These are phyloP conservation scores for Bembecia ichneumoniformis DNA, from an alignment of 2,888 invertebrate species.

Conservation along the genomic window DNA sequence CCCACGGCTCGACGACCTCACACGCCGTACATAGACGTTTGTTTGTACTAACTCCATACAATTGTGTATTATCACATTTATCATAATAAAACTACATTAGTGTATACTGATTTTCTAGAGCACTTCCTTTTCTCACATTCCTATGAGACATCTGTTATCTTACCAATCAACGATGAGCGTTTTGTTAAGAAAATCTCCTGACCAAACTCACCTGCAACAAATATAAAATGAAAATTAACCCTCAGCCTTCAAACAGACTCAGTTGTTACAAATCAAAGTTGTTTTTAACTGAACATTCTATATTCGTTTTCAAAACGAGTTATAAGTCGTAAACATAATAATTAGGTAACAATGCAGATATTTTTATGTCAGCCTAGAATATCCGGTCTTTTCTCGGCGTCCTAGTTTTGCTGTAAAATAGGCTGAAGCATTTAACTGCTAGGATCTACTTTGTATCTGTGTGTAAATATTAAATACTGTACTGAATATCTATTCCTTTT, in stretches of 20 bases:
- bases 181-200: constrained; percentile 2
- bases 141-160: background rate
- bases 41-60: constrained; percentile 6
- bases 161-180: constrained; percentile 5
- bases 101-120: too few species aligned
- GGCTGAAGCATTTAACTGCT: too few species aligned
- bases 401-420: too few species aligned
- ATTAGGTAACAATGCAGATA: background rate
- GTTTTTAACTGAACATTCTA: too few species aligned
- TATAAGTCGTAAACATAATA: background rate
- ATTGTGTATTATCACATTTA: too few species aligned
- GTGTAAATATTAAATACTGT: too few species aligned
- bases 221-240: constrained; percentile 27
- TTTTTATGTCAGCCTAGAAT: background rate
- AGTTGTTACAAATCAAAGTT: too few species aligned
- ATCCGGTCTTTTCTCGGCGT: background rate
- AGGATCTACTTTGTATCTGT: too few species aligned
- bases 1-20: constrained; percentile 25
- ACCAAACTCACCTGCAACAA: constrained; percentile 37
- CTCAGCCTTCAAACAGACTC: constrained; percentile 1
- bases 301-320: too few species aligned
- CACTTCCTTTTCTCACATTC: too few species aligned
- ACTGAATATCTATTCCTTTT: too few species aligned
- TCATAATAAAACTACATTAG: too few species aligned
- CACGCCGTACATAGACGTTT: constrained; percentile 6